Evolutionary conservation across 2,113 vertebrate species (phyloP), one percentile per base, ranked within the genome.

Genomic region (Thalassarche chlororhynchos): DNA sequence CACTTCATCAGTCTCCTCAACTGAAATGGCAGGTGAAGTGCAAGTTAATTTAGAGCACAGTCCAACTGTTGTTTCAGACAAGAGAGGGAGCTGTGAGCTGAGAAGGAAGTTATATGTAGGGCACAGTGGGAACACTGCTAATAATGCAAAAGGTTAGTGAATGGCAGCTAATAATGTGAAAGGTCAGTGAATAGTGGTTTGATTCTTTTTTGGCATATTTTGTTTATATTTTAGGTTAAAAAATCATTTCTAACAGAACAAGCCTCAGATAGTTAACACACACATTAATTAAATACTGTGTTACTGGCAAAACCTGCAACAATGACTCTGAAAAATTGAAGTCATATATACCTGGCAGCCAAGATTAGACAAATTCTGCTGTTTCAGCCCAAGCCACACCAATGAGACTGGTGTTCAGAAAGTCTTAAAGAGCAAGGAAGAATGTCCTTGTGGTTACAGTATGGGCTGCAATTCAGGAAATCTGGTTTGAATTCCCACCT

Each of bases 21-120:
- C 75, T 95, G 89, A 96, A 96, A 97, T 93, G 94, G 94, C 96
- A 97, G 97, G 96, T 96, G 96, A 97, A 97, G 84, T 95, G 94
- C 93, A 97, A 97, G 97, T 97, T 97, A 96, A 97, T 97, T 97
- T 97, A 95, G 93, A 94, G 87, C 82, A 94, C 84, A 96, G 95
- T 94, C 96, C 87, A 93, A 96, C 75, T 92, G 96, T 91, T 91
- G 91, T 96, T 94, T 95, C 94, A 96, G 90, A 96, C 91, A 96
- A 96, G 95, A 96, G 95, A 96, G 85, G 93, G 93, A 96, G 97
- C 84, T 93, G 65, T 92, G 84, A 91, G 76, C 89, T 36, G 47
- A 89, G 86, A 88, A 95, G 84, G 81, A 97, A 92, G 87, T 95
- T 94, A 49, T 40, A 91, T 66, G 66, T 87, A 96, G 94, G 93